phyloP scores from a whole-genome alignment of 2,113 vertebrate genomes.

The Eurystomus gularis region DNA sequence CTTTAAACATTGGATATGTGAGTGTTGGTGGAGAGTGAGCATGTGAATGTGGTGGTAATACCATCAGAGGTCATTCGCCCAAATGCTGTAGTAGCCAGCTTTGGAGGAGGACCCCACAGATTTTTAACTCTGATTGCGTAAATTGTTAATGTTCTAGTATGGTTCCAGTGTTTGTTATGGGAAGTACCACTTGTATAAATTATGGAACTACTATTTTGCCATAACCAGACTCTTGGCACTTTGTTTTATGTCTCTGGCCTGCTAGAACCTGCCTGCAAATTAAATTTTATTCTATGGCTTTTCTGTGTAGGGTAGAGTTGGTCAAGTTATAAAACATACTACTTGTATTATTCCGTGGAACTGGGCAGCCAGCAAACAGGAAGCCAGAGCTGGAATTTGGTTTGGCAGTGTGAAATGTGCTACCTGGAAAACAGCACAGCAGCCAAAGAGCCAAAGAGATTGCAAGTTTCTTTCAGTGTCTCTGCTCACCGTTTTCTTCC shows the following conservation, averaged over 20 bases:
- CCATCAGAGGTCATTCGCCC: neutral
- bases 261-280: constrained; percentile 53
- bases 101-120: neutral
- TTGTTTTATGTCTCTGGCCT: constrained; percentile 22
- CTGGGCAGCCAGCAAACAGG: neutral
- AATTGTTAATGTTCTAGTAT: neutral
- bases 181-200: constrained; percentile 45
- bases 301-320: neutral
- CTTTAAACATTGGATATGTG: neutral
- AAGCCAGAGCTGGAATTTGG: constrained; percentile 13
- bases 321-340: neutral
- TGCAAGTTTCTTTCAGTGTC: neutral
- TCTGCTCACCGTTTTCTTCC: neutral
- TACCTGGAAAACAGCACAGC: constrained; percentile 12
- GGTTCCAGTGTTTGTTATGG: constrained; percentile 29
- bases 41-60: neutral
- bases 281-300: neutral
- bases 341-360: neutral
- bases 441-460: neutral
- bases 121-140: neutral
- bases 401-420: constrained; percentile 5
- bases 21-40: neutral
- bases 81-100: neutral
- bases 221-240: constrained; percentile 23
- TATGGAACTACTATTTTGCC: constrained; percentile 1